Percentiles rank a stretch among this genome's conserved stretches.
Evolutionary conservation across 1,140 invertebrate genomes (phyloP).

Genomic region (Cotesia vestalis): DNA sequence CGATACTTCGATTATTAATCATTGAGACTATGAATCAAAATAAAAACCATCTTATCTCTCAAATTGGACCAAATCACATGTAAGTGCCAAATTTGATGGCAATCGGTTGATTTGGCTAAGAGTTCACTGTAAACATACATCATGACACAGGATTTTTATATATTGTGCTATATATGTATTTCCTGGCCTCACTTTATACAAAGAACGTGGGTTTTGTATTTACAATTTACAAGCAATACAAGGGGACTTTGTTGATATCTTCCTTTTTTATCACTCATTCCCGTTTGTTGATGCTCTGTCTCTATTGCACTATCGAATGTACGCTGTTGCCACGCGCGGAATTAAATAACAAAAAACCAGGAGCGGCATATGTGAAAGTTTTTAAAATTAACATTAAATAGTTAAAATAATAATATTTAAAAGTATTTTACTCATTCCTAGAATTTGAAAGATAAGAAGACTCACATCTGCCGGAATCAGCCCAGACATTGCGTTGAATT

Average conservation of each 20-base stretch:
- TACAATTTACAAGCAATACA: slow-evolving; percentile 3
- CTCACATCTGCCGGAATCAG: neutral
- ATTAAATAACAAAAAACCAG: slow-evolving; percentile 16
- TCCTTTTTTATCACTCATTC: slow-evolving; percentile 8
- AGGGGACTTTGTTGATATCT: slow-evolving; percentile 13
- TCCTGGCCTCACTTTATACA: slow-evolving; percentile 24
- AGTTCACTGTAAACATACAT: slow-evolving; percentile 15
- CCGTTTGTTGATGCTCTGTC: neutral
- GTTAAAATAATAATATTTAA: neutral
- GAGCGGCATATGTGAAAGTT: slow-evolving; percentile 35
- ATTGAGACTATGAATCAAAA: too few relatives aligned
- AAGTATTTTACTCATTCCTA: too few relatives aligned
- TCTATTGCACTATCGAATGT: neutral
- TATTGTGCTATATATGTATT: neutral
- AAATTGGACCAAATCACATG: too few relatives aligned
- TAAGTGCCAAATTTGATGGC: too few relatives aligned
- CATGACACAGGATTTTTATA: neutral
- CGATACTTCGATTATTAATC: too few relatives aligned
- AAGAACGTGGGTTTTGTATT: slow-evolving; percentile 26
- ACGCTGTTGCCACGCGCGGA: slow-evolving; percentile 33
- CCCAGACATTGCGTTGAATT: neutral
- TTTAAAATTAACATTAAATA: slow-evolving; percentile 3
- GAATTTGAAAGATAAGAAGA: too few relatives aligned
- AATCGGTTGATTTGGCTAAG: neutral
- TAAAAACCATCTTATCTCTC: too few relatives aligned